Evolutionary conservation across 2,797 vertebrate genomes (phyloP).

Genomic region (Mormyrops boulengeri): DNA sequence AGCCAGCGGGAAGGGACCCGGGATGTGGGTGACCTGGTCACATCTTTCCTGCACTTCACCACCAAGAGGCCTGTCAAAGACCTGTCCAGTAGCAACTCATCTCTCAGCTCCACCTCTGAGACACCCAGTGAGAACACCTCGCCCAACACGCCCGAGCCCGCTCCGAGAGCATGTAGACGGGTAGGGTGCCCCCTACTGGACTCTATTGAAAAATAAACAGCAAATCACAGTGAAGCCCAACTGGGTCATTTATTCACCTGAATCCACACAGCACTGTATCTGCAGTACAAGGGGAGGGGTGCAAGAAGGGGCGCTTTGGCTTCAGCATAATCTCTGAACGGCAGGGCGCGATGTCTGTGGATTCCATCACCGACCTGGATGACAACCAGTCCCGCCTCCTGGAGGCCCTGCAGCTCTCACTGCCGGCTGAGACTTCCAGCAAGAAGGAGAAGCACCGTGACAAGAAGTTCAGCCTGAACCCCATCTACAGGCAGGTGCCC

Average conservation of each 20-base stretch:
- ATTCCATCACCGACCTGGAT: constrained; percentile 91
- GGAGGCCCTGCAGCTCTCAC: constrained; percentile 89
- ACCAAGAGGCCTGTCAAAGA: constrained; percentile 82
- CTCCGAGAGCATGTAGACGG: constrained; percentile 76
- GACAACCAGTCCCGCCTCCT: constrained; percentile 88
- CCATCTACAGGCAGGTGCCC: constrained; percentile 90
- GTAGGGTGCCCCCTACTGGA: constrained; percentile 56
- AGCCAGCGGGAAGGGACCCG: constrained; percentile 78
- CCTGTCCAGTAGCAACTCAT: constrained; percentile 93
- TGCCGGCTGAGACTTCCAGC: constrained; percentile 79
- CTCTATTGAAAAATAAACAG: not conserved
- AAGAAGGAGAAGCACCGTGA: constrained; percentile 91
- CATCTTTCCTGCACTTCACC: constrained; percentile 84
- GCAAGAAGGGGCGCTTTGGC: not conserved
- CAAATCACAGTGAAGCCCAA: not conserved
- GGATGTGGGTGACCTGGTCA: constrained; percentile 79
- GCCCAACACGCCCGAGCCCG: constrained; percentile 81
- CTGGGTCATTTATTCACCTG: not conserved
- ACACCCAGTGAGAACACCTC: constrained; percentile 85
- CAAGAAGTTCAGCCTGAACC: constrained; percentile 88
- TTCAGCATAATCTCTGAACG: constrained; percentile 28
- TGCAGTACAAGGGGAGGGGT: not conserved
- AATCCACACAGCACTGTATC: not conserved
- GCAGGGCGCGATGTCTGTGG: constrained; percentile 92
- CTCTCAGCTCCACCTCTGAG: constrained; percentile 90